phyloP scores from a whole-genome alignment of 2,113 vertebrate genomes.

The Periophthalmodon schlosseri region DNA sequence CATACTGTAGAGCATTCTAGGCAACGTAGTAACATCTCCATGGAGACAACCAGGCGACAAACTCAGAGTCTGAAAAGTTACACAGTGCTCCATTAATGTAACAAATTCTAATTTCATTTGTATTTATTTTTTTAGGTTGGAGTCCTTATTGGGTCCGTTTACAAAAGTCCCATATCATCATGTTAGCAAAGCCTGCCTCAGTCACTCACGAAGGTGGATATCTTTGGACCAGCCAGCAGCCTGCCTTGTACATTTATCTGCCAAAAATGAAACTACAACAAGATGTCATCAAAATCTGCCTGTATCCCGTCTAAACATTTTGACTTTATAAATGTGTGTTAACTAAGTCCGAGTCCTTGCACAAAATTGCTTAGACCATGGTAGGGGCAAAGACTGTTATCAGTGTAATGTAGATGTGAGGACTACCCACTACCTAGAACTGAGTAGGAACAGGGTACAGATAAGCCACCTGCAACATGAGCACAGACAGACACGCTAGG shows the following conservation, averaged over 20 bases:
- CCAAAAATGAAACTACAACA: constrained; percentile 48
- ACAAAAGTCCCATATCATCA: constrained; percentile 52
- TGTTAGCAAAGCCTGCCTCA: constrained; percentile 32
- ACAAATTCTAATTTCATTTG: background rate
- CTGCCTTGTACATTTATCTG: constrained; percentile 56
- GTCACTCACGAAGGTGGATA: constrained; percentile 32
- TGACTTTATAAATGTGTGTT: constrained; percentile 36
- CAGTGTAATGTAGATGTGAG: constrained; percentile 18
- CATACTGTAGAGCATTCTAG: too few species aligned
- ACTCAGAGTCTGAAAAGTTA: background rate
- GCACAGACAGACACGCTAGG: constrained; percentile 45
- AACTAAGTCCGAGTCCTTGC: constrained; percentile 31
- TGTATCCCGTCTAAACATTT: constrained; percentile 39
- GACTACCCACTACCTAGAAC: constrained; percentile 47
- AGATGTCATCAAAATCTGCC: constrained; percentile 28
- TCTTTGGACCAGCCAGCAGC: constrained; percentile 45
- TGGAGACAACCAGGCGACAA: too few species aligned
- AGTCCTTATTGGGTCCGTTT: constrained; percentile 30
- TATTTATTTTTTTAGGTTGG: constrained; percentile 36
- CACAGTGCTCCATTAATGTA: background rate
- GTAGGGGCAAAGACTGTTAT: constrained; percentile 66
- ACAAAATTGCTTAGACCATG: constrained; percentile 51
- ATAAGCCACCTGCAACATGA: constrained; percentile 50
- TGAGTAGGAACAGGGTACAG: constrained; percentile 48
- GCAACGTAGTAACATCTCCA: too few species aligned